phyloP scores from a whole-genome alignment of 2,888 invertebrate species.

The Pheosia gnoma region DNA sequence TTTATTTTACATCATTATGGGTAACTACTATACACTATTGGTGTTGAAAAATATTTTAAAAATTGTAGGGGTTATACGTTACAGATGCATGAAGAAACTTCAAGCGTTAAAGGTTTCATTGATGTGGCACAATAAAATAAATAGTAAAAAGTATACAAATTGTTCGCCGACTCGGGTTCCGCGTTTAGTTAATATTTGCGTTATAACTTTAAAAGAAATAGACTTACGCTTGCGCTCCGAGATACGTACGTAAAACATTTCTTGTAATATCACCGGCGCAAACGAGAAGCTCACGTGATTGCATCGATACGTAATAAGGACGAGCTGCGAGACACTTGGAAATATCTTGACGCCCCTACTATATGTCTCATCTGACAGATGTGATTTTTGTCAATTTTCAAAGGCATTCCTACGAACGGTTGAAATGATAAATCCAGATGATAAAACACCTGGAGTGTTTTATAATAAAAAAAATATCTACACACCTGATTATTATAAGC shows the following conservation, averaged over 20 bases:
- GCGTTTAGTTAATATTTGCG: neutral
- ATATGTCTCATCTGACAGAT: neutral
- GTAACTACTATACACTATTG: neutral
- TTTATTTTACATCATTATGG: no score
- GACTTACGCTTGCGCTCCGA: no score
- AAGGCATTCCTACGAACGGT: no score
- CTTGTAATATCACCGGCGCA: constrained; percentile 35
- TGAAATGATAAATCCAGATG: no score
- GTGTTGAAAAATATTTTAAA: neutral
- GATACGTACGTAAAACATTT: no score
- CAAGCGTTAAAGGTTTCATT: neutral
- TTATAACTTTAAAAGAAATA: no score
- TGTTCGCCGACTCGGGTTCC: neutral
- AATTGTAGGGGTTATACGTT: neutral
- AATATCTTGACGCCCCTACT: constrained; percentile 20
- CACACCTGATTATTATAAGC: no score
- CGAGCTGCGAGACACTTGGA: constrained; percentile 33
- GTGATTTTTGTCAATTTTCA: no score
- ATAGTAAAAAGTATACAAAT: neutral
- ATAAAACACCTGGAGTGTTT: no score
- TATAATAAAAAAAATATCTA: no score
- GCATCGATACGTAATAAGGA: constrained; percentile 31
- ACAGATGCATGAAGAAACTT: neutral
- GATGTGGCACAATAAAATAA: neutral
- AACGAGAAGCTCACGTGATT: constrained; percentile 41